Conservation (phyloP, 1,140 invertebrate genomes). For the Oppia nitens region DNA sequence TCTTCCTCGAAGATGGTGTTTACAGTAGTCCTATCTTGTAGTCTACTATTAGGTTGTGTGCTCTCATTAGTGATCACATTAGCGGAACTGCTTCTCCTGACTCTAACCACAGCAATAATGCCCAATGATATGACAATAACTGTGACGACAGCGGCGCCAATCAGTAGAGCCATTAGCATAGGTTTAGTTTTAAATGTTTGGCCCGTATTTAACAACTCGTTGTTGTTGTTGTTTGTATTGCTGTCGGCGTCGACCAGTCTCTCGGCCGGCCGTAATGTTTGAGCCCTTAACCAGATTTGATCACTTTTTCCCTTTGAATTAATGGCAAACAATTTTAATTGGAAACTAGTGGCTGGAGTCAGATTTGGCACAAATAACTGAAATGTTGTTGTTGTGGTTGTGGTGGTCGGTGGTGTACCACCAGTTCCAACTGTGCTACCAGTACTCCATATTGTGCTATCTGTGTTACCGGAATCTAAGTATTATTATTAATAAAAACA, state of each 20-base stretch:
- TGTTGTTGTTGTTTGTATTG: neutral
- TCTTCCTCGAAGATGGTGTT: slow-evolving; percentile 6
- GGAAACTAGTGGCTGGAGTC: slow-evolving; percentile 8
- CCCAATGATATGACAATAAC: slow-evolving; percentile 4
- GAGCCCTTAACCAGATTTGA: slow-evolving; percentile 5
- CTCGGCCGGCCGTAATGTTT: slow-evolving; percentile 14
- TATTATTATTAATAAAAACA: too few relatives aligned
- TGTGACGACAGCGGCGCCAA: neutral
- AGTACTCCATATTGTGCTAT: too few relatives aligned
- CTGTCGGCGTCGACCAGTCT: slow-evolving; percentile 11
- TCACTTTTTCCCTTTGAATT: slow-evolving; percentile 14
- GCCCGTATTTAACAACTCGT: neutral
- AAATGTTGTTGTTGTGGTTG: neutral
- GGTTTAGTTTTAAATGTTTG: slow-evolving; percentile 1
- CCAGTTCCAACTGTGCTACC: too few relatives aligned
- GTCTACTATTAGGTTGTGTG: neutral
- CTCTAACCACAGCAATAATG: neutral
- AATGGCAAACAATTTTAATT: slow-evolving; percentile 10
- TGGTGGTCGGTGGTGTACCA: too few relatives aligned
- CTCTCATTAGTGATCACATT: neutral
- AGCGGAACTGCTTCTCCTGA: neutral
- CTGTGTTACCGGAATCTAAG: too few relatives aligned
- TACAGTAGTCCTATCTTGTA: neutral
- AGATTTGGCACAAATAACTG: slow-evolving; percentile 10
- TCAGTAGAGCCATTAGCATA: slow-evolving; percentile 7